Evolutionary conservation across 2,888 invertebrate species (phyloP), one percentile per base, ranked within the genome.

Genomic region (Ommatoiulus sabulosus): DNA sequence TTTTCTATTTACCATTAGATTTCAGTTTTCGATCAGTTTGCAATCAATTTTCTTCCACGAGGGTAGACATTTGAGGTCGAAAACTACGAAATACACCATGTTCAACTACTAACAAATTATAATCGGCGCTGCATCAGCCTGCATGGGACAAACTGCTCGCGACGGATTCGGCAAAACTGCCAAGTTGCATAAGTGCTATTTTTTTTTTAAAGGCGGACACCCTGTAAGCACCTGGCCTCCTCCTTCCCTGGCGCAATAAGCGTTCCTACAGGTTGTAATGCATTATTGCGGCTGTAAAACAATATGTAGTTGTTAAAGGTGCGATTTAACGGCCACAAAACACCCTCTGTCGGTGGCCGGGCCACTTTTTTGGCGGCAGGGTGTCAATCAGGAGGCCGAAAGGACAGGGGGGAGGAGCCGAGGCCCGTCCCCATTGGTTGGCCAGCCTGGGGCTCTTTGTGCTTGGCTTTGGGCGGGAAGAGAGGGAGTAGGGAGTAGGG

Each of bases 271-370:
- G 72, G 72, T 72, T 72, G 72, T 72, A 72, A 72, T 24, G 72
- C 72, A 72, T 72, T 72, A 72, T 72, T 72, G 72, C 72, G 72
- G 72, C 72, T 72, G 72, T 72, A 72, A 72, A 72, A 72, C 72
- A 72, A 72, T 72, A 72, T n/a, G 72, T n/a, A 72, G 72, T 72
- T 72, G 72, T 72, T 72, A 72, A 72, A 72, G 72, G 72, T 72
- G 72, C 72, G 72, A 72, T 72, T 72, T 72, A 72, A 72, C 72
- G 72, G 72, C 72, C 72, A 10, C 72, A 72, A 15, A 72, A 20
- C 72, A 72, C 24, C 63, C 63, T 63, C 63, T 63, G 63, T 24
- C 6, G 72, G 52, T 52, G 52, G 52, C 52, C 52, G 10, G 52
- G 52, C 52, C 52, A 24, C 24, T 72, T 72, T 72, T 72, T 72